Evolutionary conservation across 2,797 vertebrate genomes (phyloP).

Genomic region (Chlorospingus semifuscus): DNA sequence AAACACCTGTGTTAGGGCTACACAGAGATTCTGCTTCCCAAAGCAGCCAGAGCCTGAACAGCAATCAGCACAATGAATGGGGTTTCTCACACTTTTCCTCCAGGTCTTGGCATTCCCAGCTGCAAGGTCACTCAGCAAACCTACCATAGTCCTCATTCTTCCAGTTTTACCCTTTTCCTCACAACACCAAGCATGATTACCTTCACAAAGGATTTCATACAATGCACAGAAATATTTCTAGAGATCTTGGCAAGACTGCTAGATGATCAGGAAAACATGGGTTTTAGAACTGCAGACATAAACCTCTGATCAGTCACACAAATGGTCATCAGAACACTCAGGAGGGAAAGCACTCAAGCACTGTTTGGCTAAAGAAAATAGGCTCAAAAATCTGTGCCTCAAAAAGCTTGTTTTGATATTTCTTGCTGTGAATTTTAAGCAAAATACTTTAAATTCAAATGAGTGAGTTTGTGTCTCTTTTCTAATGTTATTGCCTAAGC

Average conservation of each 20-base stretch:
- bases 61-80: not conserved
- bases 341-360: not conserved
- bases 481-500: not conserved
- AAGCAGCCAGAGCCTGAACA: not conserved
- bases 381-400: not conserved
- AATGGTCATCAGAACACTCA: not conserved
- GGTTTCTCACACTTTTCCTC: not conserved
- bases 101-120: not conserved
- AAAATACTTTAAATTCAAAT: not conserved
- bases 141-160: fast-evolving
- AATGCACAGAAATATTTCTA: not conserved
- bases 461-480: not conserved
- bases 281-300: not conserved
- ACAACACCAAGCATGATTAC: not conserved
- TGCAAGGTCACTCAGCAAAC: not conserved
- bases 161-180: not conserved
- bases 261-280: not conserved
- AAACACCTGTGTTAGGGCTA: fast-evolving
- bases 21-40: not conserved
- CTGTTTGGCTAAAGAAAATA: not conserved
- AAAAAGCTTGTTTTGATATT: not conserved
- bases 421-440: not conserved
- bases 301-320: not conserved
- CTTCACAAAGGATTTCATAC: not conserved
- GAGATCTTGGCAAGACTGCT: not conserved